These are phyloP conservation scores for Chalcis sispes DNA, from an alignment of 2,888 invertebrate genomes.

Conservation along the genomic window DNA sequence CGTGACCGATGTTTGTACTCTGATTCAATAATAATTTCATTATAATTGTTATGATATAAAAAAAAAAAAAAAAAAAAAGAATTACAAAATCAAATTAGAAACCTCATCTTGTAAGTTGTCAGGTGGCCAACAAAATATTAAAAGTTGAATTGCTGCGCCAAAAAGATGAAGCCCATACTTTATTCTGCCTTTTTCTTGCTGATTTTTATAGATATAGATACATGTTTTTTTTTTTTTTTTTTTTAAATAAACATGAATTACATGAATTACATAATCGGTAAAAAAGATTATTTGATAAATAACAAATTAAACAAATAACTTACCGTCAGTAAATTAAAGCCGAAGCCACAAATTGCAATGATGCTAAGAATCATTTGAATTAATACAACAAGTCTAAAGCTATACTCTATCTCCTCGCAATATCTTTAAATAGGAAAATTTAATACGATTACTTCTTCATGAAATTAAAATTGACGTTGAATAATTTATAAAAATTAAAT, in stretches of 20 bases:
- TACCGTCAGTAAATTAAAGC: slow-evolving; percentile 33
- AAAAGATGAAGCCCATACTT: slow-evolving; percentile 39
- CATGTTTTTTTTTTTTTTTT: neutral
- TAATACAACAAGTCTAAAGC: slow-evolving; percentile 46
- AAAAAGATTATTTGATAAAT: too few relatives aligned
- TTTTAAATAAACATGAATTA: too few relatives aligned
- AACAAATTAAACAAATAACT: too few relatives aligned
- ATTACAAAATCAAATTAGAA: neutral
- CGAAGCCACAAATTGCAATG: slow-evolving; percentile 50
- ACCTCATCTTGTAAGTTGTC: slow-evolving; percentile 57
- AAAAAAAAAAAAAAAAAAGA: neutral
- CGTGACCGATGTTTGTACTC: neutral
- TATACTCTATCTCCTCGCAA: slow-evolving; percentile 44
- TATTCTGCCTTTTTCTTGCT: slow-evolving; percentile 10
- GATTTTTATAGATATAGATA: neutral
- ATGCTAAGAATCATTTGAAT: slow-evolving; percentile 50
- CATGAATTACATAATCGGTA: neutral
- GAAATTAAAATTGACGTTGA: too few relatives aligned
- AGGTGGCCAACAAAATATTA: slow-evolving; percentile 58
- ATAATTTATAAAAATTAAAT: too few relatives aligned
- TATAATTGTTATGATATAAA: neutral
- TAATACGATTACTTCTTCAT: too few relatives aligned
- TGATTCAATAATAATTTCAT: too few relatives aligned
- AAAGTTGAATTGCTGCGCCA: slow-evolving; percentile 50
- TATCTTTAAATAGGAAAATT: too few relatives aligned